A percentile compares a stretch with the other conserved stretches of the same genome.
phyloP scores from a whole-genome alignment of 2,113 vertebrate genomes.

The Drymodes brunneopygia region DNA sequence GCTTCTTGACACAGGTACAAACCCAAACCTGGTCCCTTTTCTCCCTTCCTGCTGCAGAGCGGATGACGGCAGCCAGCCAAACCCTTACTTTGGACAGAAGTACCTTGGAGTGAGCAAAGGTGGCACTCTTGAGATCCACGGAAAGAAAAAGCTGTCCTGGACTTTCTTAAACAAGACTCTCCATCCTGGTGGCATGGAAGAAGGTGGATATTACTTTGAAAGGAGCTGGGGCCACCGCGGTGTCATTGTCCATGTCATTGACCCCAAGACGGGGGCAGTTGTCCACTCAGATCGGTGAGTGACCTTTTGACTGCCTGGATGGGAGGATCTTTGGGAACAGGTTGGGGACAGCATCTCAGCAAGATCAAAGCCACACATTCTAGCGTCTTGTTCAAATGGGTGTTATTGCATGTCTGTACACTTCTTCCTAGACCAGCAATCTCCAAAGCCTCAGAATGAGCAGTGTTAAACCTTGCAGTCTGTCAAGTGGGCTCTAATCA shows the following conservation, averaged over 20 bases:
- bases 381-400: neutral
- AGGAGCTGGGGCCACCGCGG: slow-evolving; percentile 94
- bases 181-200: slow-evolving; percentile 80
- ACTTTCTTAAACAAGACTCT: slow-evolving; percentile 92
- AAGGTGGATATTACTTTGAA: slow-evolving; percentile 88
- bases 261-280: slow-evolving; percentile 81
- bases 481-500: neutral
- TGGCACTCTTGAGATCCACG: slow-evolving; percentile 89
- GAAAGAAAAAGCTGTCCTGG: slow-evolving; percentile 88
- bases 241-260: slow-evolving; percentile 87
- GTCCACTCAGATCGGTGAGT: slow-evolving; percentile 85
- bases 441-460: neutral
- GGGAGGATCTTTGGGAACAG: neutral
- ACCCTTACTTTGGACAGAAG: slow-evolving; percentile 90
- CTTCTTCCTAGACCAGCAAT: neutral
- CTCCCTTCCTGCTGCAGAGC: slow-evolving; percentile 66
- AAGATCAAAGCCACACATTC: neutral
- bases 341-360: neutral
- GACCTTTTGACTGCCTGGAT: neutral
- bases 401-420: neutral
- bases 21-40: neutral
- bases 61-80: slow-evolving; percentile 73
- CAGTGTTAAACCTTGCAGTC: neutral
- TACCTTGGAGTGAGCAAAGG: slow-evolving; percentile 86
- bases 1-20: neutral